These are phyloP conservation scores for Leptinotarsa defecta DNA, from an alignment of 1,140 invertebrate genomes.

Conservation along the genomic window DNA sequence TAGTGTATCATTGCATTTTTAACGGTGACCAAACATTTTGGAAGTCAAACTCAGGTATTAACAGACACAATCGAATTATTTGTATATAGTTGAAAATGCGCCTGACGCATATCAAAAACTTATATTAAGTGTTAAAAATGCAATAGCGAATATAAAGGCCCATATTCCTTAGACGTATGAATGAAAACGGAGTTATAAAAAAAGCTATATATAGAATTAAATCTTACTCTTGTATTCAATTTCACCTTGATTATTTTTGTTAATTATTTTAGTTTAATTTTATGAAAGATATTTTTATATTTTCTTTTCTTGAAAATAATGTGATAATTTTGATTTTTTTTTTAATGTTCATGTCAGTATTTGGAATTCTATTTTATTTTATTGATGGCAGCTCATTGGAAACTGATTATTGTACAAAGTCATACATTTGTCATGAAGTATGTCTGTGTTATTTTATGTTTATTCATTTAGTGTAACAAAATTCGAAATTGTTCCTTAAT, in stretches of 20 bases:
- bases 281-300: constrained; percentile 47
- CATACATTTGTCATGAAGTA: constrained; percentile 14
- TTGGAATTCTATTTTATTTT: constrained; percentile 33
- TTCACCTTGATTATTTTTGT: constrained; percentile 36
- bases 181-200: constrained; percentile 2
- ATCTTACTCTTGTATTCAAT: constrained; percentile 22
- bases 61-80: constrained; percentile 43
- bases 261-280: constrained; percentile 41
- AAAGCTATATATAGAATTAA: constrained; percentile 11
- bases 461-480: constrained; percentile 24
- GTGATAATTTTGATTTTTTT: constrained; percentile 42
- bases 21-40: constrained; percentile 26
- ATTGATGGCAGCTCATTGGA: constrained; percentile 34
- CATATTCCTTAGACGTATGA: constrained; percentile 14
- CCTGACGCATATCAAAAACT: constrained; percentile 43
- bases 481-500: constrained; percentile 50
- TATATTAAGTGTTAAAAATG: constrained; percentile 32
- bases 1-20: constrained; percentile 27
- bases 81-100: constrained; percentile 40
- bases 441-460: constrained; percentile 18
- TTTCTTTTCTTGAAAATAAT: constrained; percentile 45
- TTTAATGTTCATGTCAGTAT: constrained; percentile 37
- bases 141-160: constrained; percentile 27
- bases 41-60: constrained; percentile 38
- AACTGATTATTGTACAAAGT: constrained; percentile 35